Base-by-base conservation (phyloP, 2,113 vertebrate species). In the Oryzias melastigma region DNA sequence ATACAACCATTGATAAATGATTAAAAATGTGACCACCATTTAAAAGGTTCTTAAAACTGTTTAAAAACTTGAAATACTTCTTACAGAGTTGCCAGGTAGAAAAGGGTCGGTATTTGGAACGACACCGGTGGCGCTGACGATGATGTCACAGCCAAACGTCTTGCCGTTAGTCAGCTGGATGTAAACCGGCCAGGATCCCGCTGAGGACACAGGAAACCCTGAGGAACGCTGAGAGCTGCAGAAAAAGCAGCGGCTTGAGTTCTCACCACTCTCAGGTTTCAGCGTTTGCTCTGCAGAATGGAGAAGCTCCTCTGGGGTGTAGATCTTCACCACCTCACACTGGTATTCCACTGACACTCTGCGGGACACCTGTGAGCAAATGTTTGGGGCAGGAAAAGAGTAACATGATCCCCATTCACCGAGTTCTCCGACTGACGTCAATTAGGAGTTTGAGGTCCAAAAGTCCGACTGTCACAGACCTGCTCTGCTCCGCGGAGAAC, bases 91-190 rank as follows among this genome's bases (percentile, higher is more conserved):
- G 49, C 93, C 92, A 35, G 74, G 73, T 68, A 98, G 89, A 86
- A 98, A 97, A 0, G 93, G 93, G 47, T 94, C 87, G 4, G 85
- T 83, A 62, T 96, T 98, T 61, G 97, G 95, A 19, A 90, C 84
- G 3, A 99, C 96, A 58, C 97, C 97, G 0, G 95, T 99, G 62
- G 97, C 97, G 25, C 97, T 99, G 80, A 98, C 92, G 22, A 98
- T 87, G 73, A 99, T 94, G 83, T 98, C 86, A 8, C 96, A 99
- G 76, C 97, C 96, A 47, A 93, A 95, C 2, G 91, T 92, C 73
- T 92, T 97, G 43, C 91, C 95, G 25, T 95, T 98, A 52, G 93
- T 96, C 77, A 99, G 77, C 78, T 92, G 90, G 58, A 95, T 80
- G 29, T 95, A 97, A 0, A 98, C 89, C 13, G 95, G 95, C 97